These are phyloP conservation scores for Prunella fulvescens DNA, from an alignment of 2,113 vertebrate species.

Conservation along the genomic window DNA sequence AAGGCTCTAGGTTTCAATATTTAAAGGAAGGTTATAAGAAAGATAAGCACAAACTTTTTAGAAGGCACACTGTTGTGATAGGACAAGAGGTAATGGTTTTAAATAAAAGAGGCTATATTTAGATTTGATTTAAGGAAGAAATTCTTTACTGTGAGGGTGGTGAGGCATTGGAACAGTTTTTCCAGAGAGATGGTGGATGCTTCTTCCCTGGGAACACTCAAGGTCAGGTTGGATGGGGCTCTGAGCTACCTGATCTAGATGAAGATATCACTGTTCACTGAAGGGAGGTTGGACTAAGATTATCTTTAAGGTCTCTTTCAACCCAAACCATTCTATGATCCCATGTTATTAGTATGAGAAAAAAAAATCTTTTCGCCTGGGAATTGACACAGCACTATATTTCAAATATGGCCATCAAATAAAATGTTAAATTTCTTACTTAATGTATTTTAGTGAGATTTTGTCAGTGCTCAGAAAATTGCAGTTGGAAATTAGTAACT, in stretches of 20 bases:
- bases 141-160: neutral
- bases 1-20: neutral
- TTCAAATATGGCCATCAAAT: neutral
- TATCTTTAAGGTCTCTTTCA: neutral
- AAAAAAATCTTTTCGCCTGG: neutral
- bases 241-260: neutral
- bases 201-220: neutral
- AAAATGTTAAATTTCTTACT: neutral
- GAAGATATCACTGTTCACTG: neutral
- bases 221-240: neutral
- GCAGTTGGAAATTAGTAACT: neutral
- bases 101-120: neutral
- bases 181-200: neutral
- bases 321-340: neutral
- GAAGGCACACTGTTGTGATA: neutral
- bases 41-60: neutral
- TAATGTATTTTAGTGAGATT: neutral
- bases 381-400: neutral
- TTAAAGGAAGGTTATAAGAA: neutral
- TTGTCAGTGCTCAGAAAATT: neutral
- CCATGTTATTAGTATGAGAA: neutral
- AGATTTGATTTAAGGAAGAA: neutral
- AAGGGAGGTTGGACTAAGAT: neutral
- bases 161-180: neutral
- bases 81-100: neutral